Evolutionary conservation across 2,797 vertebrate genomes (phyloP), one percentile per base, ranked within the genome.

Genomic region (Diglossa cyanea): DNA sequence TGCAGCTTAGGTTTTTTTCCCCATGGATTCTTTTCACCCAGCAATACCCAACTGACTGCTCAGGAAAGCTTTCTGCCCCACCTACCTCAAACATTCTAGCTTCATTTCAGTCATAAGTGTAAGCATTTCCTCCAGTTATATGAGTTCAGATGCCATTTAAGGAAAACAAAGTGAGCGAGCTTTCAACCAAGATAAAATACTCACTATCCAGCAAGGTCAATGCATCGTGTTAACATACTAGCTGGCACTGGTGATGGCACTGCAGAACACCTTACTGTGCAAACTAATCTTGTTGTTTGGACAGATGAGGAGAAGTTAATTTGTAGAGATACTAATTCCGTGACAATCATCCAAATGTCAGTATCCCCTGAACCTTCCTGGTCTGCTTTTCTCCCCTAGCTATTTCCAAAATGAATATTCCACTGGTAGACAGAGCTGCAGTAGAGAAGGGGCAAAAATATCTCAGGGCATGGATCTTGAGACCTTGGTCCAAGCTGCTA

Each of bases 121-220:
- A 66, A 90, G 54, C 72, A 24, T 37, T 93, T 97, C 95, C 95
- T 96, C 74, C 73, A 58, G 71, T 73, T 94, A 78, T 85, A 44
- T 9, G 47, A 63, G 63, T 39, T 84, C 75, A 57, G 71, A 40
- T 63, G 42, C 33, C 42, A 72, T 79, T 88, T 60, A 87, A 88
- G 75, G 54, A 88, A 89, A 90, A 68, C 2, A 2, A 93, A 85
- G 63, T 18, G 5, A 76, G 65, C 3, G 0, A 2, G 47, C 33
- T 82, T 57, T 26, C 55, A 86, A 81, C 24, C 25, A 53, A 66
- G 63, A 82, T 30, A 61, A 72, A 86, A 91, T 40, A 81, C 30
- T 53, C 26, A 5, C 31, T 77, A 40, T 44, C 53, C 62, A 62
- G 53, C 57, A 88, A 85, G 4, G 17, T 35, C 73, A 78, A 24